Conservation (phyloP, 2,888 invertebrate genomes). For the Dioctria linearis region DNA sequence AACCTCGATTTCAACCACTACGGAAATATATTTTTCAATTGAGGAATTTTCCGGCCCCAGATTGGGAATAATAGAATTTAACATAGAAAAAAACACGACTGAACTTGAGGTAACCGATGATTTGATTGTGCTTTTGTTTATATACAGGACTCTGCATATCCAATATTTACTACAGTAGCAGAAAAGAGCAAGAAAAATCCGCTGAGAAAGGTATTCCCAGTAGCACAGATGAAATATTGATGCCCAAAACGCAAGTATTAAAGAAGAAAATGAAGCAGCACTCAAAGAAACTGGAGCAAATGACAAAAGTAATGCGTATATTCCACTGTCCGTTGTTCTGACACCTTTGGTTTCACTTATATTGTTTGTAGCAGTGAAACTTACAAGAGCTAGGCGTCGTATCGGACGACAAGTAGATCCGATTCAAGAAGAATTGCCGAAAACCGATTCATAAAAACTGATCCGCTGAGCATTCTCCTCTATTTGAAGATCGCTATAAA, state of each 20-base stretch:
- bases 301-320: slow-evolving; percentile 75
- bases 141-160: slow-evolving; percentile 48
- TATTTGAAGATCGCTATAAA: slow-evolving; percentile 76
- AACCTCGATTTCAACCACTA: slow-evolving; percentile 58
- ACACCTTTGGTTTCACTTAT: slow-evolving; percentile 77
- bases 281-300: slow-evolving; percentile 55
- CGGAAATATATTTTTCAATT: neutral
- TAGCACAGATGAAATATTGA: slow-evolving; percentile 63
- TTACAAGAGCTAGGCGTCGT: slow-evolving; percentile 75
- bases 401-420: slow-evolving; percentile 73
- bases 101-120: slow-evolving; percentile 67
- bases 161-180: slow-evolving; percentile 50
- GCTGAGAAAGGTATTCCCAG: slow-evolving; percentile 63
- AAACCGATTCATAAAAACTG: slow-evolving; percentile 76
- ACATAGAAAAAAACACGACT: slow-evolving; percentile 65
- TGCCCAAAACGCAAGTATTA: slow-evolving; percentile 63
- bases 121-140: slow-evolving; percentile 57
- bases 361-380: slow-evolving; percentile 77
- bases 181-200: slow-evolving; percentile 63
- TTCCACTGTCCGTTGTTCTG: slow-evolving; percentile 77
- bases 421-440: slow-evolving; percentile 78
- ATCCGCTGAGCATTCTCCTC: slow-evolving; percentile 78
- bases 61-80: slow-evolving; percentile 64
- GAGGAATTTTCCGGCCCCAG: neutral
- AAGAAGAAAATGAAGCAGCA: slow-evolving; percentile 48